Percentiles rank a stretch among this genome's conserved stretches.
Conservation (phyloP, 1,140 invertebrate species). For the Oncopodura yosiiana region DNA sequence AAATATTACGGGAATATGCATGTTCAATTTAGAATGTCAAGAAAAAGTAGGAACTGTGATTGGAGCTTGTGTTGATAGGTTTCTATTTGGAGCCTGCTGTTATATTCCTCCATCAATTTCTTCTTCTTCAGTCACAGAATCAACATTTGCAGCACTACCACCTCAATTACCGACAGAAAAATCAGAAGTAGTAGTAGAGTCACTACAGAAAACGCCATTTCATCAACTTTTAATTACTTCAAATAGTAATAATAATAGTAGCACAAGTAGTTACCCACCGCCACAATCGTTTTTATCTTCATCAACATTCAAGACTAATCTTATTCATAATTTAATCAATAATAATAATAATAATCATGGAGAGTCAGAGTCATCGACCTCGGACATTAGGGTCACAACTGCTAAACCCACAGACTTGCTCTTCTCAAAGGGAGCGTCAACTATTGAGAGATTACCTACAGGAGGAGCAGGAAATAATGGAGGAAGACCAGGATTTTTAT, state of each 20-base stretch:
- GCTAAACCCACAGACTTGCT: no score
- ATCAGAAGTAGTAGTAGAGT: neutral
- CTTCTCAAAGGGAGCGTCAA: no score
- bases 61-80: conserved; percentile 80
- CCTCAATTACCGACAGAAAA: neutral
- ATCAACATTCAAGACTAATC: no score
- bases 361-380: no score
- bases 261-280: neutral
- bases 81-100: conserved; percentile 83
- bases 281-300: no score
- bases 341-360: conserved; percentile 4
- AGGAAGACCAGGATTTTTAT: no score
- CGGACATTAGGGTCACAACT: no score
- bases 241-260: no score
- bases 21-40: conserved; percentile 86
- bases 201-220: neutral
- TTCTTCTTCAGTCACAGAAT: conserved; percentile 4
- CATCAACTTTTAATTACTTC: no score
- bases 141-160: neutral
- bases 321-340: no score
- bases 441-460: no score
- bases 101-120: conserved; percentile 17
- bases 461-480: no score
- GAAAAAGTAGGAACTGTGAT: conserved; percentile 69
- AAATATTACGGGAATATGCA: conserved; percentile 60